Base-by-base conservation (phyloP, 2,888 invertebrate species). In the Aromia moschata region DNA sequence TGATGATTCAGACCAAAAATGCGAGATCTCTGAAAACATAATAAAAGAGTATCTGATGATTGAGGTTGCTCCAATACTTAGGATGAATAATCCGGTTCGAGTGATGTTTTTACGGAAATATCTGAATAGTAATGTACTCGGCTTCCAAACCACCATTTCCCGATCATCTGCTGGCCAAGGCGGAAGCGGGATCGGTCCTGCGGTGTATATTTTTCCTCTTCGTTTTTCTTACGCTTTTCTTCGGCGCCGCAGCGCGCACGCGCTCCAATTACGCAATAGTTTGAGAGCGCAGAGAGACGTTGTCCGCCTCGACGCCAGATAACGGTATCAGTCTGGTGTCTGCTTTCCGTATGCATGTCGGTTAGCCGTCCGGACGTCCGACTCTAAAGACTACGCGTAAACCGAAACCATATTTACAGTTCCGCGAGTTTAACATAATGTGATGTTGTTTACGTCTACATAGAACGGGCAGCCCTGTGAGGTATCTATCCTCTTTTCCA, bases 241-340 rank as follows among this genome's bases (percentile, higher is more conserved):
- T 38, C 47, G 31, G 37, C 9, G 25, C 17, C 16, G 14, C 10
- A 12, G 16, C 20, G 58, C 64, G 64, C 64, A 64, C 56, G 64
- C 25, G 47, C 51, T 16, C 14, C 38, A 36, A 58, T 64, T 64
- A 64, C 60, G 64, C 53, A 64, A 64, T 46, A 52, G 56, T 54
- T 62, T 58, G 53, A 25, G 44, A 60, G 53, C 57, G 58, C 56
- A 43, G 52, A 56, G 55, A 40, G 37, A 46, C 53, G 52, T 49
- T 18, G 47, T 46, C 30, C 46, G 16, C 52, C 14, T 20, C 61
- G 64, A 61, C 59, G 64, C 64, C 64, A 56, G 60, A 62, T 64
- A 59, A 64, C 55, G 57, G 51, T 64, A 55, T 62, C 59, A 61
- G 61, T 64, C 59, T 57, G 61, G 57, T 60, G 59, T 62, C 55